phyloP scores from a whole-genome alignment of 2,888 invertebrate species.

The Parasteatoda lunata region DNA sequence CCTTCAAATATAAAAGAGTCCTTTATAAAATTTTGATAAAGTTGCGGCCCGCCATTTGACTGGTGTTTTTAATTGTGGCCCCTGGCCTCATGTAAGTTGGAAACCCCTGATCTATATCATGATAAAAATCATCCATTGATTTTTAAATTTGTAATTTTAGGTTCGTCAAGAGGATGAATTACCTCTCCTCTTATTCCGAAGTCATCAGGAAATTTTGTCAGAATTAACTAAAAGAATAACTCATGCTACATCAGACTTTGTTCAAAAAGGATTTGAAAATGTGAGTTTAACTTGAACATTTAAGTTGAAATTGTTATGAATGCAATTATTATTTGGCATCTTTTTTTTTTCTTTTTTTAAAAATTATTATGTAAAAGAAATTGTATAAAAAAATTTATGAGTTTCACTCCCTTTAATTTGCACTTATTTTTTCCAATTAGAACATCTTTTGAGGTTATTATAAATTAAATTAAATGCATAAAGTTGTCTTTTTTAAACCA shows the following conservation, averaged over 20 bases:
- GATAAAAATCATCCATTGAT: no score
- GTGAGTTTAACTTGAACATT: slow-evolving; percentile 22
- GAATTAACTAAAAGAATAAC: slow-evolving; percentile 31
- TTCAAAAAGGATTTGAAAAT: slow-evolving; percentile 41
- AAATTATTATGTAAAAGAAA: no score
- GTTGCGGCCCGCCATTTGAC: no score
- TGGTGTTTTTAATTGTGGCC: no score
- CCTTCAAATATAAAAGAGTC: no score
- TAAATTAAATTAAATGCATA: not conserved
- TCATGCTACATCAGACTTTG: slow-evolving; percentile 39
- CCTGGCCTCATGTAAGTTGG: no score
- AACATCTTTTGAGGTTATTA: not conserved
- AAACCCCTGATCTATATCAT: no score
- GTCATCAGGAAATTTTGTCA: slow-evolving; percentile 36
- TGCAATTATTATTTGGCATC: not conserved
- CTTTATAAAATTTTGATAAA: no score
- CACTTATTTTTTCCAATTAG: not conserved
- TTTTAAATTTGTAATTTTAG: slow-evolving; percentile 14
- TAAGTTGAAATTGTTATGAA: not conserved
- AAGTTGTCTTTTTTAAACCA: not conserved
- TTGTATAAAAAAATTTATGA: no score
- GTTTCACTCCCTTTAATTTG: no score
- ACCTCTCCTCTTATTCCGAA: slow-evolving; percentile 35
- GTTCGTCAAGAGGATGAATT: slow-evolving; percentile 44
- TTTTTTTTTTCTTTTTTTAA: no score